Conservation (phyloP, 2,113 vertebrate species). For the Piaya cayana region DNA sequence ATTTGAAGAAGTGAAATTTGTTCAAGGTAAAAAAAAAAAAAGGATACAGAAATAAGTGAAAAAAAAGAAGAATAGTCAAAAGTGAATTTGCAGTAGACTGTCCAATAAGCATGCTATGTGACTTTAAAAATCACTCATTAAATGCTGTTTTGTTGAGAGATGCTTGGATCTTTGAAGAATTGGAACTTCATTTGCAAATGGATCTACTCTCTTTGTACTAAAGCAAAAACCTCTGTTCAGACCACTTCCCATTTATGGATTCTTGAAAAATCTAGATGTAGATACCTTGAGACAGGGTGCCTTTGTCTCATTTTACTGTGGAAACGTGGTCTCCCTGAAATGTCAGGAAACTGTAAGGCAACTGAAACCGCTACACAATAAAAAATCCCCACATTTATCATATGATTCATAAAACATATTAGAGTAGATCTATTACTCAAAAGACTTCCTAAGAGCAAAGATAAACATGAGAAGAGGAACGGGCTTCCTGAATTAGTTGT, state of each 20-base stretch:
- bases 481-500: not conserved
- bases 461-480: not conserved
- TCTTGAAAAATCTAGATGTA: not conserved
- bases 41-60: not conserved
- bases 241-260: not conserved
- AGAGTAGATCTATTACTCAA: not conserved
- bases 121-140: not conserved
- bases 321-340: not conserved
- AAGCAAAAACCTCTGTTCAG: not conserved
- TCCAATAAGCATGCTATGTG: not conserved
- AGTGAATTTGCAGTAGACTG: not conserved
- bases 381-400: rapidly evolving
- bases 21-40: not conserved
- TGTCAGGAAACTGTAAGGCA: not conserved
- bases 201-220: not conserved
- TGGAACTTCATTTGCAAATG: not conserved
- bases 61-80: not conserved
- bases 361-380: not conserved
- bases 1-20: not conserved
- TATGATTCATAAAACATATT: not conserved
- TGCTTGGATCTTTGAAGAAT: not conserved
- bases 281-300: not conserved
- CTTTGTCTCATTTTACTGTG: not conserved
- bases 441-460: not conserved
- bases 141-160: not conserved